A percentile compares a stretch with the other conserved stretches of the same genome.
phyloP scores from a whole-genome alignment of 2,113 vertebrate genomes.

The Gambusia holbrooki region DNA sequence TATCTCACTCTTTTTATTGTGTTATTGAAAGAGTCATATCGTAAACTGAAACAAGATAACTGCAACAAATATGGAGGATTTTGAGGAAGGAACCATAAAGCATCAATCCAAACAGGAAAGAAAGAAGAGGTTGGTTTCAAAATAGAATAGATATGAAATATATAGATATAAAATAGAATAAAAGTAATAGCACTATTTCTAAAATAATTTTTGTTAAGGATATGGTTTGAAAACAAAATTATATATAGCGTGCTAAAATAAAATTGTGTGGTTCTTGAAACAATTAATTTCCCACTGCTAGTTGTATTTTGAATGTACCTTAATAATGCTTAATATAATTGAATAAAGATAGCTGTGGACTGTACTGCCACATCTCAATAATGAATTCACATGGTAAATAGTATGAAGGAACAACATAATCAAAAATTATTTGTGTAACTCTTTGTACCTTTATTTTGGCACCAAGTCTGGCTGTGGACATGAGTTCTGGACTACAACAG shows the following conservation, averaged over 20 bases:
- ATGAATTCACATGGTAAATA: background rate
- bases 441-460: background rate
- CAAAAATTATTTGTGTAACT: background rate
- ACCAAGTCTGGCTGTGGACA: background rate
- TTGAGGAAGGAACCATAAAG: too few species aligned
- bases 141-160: too few species aligned
- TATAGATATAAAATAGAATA: background rate
- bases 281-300: background rate
- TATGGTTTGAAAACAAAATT: too few species aligned
- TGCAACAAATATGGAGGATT: too few species aligned
- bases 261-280: too few species aligned
- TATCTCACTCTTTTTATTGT: background rate
- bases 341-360: background rate
- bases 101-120: too few species aligned
- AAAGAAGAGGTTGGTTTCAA: too few species aligned
- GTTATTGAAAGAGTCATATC: background rate
- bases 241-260: background rate
- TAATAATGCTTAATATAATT: background rate
- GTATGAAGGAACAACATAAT: background rate
- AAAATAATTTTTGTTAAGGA: background rate
- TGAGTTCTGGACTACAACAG: conserved; percentile 45
- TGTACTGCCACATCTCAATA: background rate
- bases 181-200: background rate
- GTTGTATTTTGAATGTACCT: background rate
- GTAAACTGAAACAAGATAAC: background rate